These are phyloP conservation scores for Rhamnusium bicolor DNA, from an alignment of 2,888 invertebrate species.

Conservation along the genomic window DNA sequence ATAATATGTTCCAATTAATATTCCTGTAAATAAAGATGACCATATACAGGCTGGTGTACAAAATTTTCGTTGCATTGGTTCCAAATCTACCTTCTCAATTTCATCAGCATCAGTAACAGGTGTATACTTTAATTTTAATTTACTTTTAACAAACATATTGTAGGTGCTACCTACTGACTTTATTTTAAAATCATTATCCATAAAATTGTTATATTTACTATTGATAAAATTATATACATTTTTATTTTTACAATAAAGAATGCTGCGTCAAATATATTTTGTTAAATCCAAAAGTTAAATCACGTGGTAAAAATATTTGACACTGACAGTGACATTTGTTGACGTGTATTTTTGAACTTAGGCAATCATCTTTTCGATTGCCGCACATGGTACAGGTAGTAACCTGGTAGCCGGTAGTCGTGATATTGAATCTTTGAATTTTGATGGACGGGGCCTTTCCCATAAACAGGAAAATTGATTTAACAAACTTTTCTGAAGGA, in stretches of 20 bases:
- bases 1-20: conserved; percentile 87
- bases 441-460: too few species aligned
- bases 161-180: not conserved
- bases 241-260: not conserved
- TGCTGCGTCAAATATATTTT: not conserved
- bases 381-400: too few species aligned
- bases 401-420: not conserved
- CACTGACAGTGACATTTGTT: conserved; percentile 23
- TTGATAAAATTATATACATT: not conserved
- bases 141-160: conserved; percentile 46
- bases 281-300: not conserved
- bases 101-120: conserved; percentile 47
- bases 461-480: too few species aligned
- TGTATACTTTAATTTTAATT: conserved; percentile 45
- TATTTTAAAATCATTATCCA: not conserved
- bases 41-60: conserved; percentile 66
- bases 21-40: conserved; percentile 66
- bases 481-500: too few species aligned
- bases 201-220: not conserved
- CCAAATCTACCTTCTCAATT: conserved; percentile 62
- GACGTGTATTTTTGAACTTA: not conserved
- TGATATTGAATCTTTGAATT: too few species aligned
- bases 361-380: not conserved
- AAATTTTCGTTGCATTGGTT: conserved; percentile 61
- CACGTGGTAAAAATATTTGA: not conserved